Conservation (phyloP, 2,113 vertebrate species). For the Tor tambroides region DNA sequence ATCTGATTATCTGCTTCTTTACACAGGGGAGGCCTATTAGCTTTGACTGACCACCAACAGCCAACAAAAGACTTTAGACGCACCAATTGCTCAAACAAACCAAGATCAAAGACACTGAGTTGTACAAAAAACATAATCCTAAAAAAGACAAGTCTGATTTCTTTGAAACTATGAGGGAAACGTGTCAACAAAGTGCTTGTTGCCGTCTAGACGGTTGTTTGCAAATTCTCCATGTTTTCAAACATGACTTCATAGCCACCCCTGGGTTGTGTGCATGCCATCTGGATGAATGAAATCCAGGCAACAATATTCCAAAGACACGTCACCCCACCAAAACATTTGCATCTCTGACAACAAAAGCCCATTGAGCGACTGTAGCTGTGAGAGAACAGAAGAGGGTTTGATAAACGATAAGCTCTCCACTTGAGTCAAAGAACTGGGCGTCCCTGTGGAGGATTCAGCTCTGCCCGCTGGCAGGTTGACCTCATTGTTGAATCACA, state of each 20-base stretch:
- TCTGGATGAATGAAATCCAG: slow-evolving; percentile 62
- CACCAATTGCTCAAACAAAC: not conserved
- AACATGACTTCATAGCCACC: not conserved
- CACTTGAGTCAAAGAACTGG: slow-evolving; percentile 56
- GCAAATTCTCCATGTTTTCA: not conserved
- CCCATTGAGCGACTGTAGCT: slow-evolving; percentile 68
- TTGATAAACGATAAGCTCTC: slow-evolving; percentile 62
- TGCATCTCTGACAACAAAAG: slow-evolving; percentile 71
- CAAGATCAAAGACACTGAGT: not conserved
- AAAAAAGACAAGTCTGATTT: not conserved
- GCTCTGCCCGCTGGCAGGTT: slow-evolving; percentile 9
- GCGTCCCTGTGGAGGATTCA: slow-evolving; percentile 49
- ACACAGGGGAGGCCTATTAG: not conserved
- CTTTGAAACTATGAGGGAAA: not conserved
- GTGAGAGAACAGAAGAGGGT: slow-evolving; percentile 60
- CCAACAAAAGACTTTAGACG: not conserved
- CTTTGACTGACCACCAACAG: not conserved
- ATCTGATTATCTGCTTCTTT: slow-evolving; percentile 29
- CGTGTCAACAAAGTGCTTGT: not conserved
- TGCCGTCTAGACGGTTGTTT: not conserved
- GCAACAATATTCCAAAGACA: slow-evolving; percentile 64
- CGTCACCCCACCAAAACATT: slow-evolving; percentile 72
- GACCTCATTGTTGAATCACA: slow-evolving; percentile 36
- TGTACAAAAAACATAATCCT: not conserved
- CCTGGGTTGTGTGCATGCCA: not conserved